These are phyloP conservation scores for Calliphora vicina DNA, from an alignment of 1,140 invertebrate genomes.

Conservation along the genomic window DNA sequence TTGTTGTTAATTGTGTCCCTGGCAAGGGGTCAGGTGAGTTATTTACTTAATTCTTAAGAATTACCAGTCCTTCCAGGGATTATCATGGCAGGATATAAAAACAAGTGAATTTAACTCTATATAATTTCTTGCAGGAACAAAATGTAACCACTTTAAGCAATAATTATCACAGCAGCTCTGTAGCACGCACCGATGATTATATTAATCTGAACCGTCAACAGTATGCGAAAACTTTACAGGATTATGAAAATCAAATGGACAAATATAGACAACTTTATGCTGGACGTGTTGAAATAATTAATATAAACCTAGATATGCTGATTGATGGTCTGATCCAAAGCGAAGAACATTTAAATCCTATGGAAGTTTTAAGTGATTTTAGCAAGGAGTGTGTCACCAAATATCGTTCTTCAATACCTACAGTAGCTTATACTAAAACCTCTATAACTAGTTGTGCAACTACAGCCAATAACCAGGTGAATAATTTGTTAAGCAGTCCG, in stretches of 20 bases:
- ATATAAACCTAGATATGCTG: neutral
- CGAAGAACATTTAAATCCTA: constrained; percentile 5
- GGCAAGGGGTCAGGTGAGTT: too few species aligned
- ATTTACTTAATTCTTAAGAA: too few species aligned
- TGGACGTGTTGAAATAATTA: neutral
- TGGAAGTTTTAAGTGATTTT: constrained; percentile 1
- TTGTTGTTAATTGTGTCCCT: too few species aligned
- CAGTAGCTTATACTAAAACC: neutral
- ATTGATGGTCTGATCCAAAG: neutral
- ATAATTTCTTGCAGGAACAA: too few species aligned
- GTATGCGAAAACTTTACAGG: neutral
- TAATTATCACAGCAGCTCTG: too few species aligned
- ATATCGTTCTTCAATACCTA: neutral
- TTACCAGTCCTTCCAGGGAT: too few species aligned
- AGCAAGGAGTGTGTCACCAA: constrained; percentile 32
- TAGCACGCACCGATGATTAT: constrained; percentile 15
- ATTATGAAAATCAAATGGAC: neutral
- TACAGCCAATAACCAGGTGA: neutral
- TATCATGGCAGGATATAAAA: too few species aligned
- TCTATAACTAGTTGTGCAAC: constrained; percentile 10
- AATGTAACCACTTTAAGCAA: too few species aligned
- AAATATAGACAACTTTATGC: neutral
- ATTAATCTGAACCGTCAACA: neutral
- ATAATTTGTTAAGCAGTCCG: neutral
- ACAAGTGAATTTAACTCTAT: too few species aligned